Evolutionary conservation across 2,797 vertebrate species (phyloP), one percentile per base, ranked within the genome.

Genomic region (Podarcis lilfordi): DNA sequence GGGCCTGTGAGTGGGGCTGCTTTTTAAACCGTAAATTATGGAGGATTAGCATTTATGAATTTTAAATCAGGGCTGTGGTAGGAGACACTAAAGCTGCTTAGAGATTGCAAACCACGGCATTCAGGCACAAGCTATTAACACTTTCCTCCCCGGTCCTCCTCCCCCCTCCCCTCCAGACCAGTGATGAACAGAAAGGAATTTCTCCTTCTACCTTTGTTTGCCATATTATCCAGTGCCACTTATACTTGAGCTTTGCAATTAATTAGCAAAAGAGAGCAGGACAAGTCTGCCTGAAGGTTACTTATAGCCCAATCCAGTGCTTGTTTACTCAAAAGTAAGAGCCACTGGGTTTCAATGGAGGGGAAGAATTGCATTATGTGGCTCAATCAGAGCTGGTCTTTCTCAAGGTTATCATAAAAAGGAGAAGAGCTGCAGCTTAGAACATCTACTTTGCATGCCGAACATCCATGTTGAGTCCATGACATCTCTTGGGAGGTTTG

Each of bases 11-110:
- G 98, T 98, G 98, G 98, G 98, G 98, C 98, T 98, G 98, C 98
- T 98, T 99, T 98, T 99, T 99, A 99, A 99, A 99, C 98, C 99
- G 98, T 99, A 99, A 99, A 99, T 99, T 99, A 99, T 99, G 98
- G 99, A 98, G 99, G 99, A 99, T 99, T 99, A 99, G 99, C 99
- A 99, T 99, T 99, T 99, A 99, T 99, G 99, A 99, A 99, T 99
- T 99, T 99, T 99, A 99, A 99, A 99, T 99, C 98, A 99, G 98
- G 98, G 97, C 98, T 98, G 98, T 98, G 98, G 98, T 98, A 98
- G 98, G 98, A 99, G 98, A 98, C 98, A 98, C 98, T 98, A 99
- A 99, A 99, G 98, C 99, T 98, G 98, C 99, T 99, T 99, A 99
- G 97, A 97, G 98, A 98, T 98, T 98, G 98, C 98, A 98, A 98